phyloP scores from a whole-genome alignment of 2,113 vertebrate genomes.

The Scophthalmus maximus region DNA sequence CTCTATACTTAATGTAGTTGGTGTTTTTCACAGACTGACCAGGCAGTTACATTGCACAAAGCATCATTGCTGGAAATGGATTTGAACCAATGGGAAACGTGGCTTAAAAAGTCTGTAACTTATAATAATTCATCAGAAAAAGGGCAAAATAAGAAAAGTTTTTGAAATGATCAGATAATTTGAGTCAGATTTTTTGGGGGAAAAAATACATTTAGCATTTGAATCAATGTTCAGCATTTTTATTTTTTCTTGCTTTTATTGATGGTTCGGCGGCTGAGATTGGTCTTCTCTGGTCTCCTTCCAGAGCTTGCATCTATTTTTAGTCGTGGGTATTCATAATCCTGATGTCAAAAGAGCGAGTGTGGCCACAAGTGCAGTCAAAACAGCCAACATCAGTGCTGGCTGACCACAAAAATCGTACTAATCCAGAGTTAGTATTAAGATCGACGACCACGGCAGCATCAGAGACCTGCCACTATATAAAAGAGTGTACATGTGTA shows the following conservation, averaged over 20 bases:
- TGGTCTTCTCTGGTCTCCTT: background rate
- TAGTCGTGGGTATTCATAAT: conserved; percentile 52
- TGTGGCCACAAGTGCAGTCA: conserved; percentile 5
- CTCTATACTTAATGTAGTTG: too few relatives aligned
- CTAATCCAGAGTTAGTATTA: conserved; percentile 47
- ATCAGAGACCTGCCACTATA: background rate
- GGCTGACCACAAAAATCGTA: conserved; percentile 27
- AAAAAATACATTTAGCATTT: background rate
- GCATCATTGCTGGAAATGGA: background rate
- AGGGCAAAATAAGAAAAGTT: too few relatives aligned
- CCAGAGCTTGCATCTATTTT: conserved; percentile 50
- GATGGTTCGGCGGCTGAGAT: conserved; percentile 19
- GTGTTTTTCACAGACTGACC: background rate
- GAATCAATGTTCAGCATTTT: background rate
- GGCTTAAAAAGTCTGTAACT: background rate
- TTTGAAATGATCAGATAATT: too few relatives aligned
- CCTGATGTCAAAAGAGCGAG: conserved; percentile 41
- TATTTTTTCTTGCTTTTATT: background rate
- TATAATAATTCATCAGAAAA: too few relatives aligned
- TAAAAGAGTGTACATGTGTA: background rate
- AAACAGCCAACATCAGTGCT: conserved; percentile 25
- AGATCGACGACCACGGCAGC: background rate
- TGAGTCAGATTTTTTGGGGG: too few relatives aligned
- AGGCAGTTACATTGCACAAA: background rate
- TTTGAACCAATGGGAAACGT: background rate